phyloP scores from a whole-genome alignment of 1,140 invertebrate species.

The Archivesica marissinica region DNA sequence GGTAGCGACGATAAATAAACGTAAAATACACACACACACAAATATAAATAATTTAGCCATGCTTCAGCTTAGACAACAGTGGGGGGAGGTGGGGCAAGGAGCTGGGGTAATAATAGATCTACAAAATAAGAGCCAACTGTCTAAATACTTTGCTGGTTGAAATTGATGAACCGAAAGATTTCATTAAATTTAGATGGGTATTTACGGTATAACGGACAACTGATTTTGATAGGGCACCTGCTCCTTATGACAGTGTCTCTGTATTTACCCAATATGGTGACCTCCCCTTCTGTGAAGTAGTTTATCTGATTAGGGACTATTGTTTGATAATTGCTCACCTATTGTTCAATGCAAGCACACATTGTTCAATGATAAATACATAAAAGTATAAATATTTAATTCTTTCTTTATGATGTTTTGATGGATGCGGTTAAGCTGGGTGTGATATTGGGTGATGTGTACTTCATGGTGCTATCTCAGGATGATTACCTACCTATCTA shows the following conservation, averaged over 20 bases:
- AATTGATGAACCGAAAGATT: too few relatives aligned
- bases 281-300: slow-evolving; percentile 1
- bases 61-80: too few relatives aligned
- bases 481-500: background rate
- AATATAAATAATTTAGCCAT: too few relatives aligned
- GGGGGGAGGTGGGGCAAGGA: too few relatives aligned
- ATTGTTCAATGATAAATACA: slow-evolving; percentile 23
- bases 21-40: too few relatives aligned
- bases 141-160: too few relatives aligned
- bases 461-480: background rate
- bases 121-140: too few relatives aligned
- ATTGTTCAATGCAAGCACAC: background rate
- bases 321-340: slow-evolving; percentile 38
- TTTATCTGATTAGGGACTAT: slow-evolving; percentile 23
- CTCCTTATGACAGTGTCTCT: background rate
- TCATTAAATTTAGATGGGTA: too few relatives aligned
- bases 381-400: slow-evolving; percentile 41
- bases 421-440: background rate
- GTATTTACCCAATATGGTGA: slow-evolving; percentile 1
- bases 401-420: slow-evolving; percentile 12
- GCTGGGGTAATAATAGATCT: too few relatives aligned
- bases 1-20: too few relatives aligned
- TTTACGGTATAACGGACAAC: too few relatives aligned
- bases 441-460: background rate
- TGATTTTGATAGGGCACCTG: slow-evolving; percentile 24